Evolutionary conservation across 2,888 invertebrate species (phyloP), one percentile per base, ranked within the genome.

Genomic region (Troides oblongomaculatus): DNA sequence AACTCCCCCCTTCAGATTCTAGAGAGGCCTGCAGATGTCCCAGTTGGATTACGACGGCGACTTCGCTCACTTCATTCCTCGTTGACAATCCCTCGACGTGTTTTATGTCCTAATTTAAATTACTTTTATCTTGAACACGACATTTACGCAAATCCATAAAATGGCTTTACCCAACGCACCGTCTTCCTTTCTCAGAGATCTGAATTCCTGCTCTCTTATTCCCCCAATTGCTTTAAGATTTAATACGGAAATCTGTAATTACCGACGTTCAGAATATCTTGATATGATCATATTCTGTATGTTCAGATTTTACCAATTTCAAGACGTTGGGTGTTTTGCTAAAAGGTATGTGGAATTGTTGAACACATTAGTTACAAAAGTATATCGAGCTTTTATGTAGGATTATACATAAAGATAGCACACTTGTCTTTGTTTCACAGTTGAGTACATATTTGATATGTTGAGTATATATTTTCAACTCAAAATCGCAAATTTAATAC

Each of bases 11-110:
- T 82, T 81, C 79, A 79, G 78, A 80, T 82, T 79, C 79, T 73
- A 77, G 77, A 79, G 79, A 75, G 77, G 78, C 80, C 78, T 80
- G 84, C 81, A 81, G 80, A 82, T 81, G 81, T 84, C 84, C 84
- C 80, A 84, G 86, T 86, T 84, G 85, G 61, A 88, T 86, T 82
- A 83, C 80, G 71, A 77, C 75, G 73, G n/a, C 18, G 76, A 76
- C 78, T 80, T 59, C 75, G 73, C 74, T 81, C 80, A 78, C 81
- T 85, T 82, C 78, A 80, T 83, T 84, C 79, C 81, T 76, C 81
- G 81, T 83, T 88, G 87, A 88, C 87, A 89, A 88, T 86, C 84
- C 82, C 85, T 80, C 83, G 87, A 85, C 88, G 79, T 89, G 87
- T 84, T 90, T 88, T 88, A 89, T 86, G 86, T 73, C 74, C 75